Evolutionary conservation across 2,797 vertebrate genomes (phyloP), one percentile per base, ranked within the genome.

Genomic region (Myotis myotis): DNA sequence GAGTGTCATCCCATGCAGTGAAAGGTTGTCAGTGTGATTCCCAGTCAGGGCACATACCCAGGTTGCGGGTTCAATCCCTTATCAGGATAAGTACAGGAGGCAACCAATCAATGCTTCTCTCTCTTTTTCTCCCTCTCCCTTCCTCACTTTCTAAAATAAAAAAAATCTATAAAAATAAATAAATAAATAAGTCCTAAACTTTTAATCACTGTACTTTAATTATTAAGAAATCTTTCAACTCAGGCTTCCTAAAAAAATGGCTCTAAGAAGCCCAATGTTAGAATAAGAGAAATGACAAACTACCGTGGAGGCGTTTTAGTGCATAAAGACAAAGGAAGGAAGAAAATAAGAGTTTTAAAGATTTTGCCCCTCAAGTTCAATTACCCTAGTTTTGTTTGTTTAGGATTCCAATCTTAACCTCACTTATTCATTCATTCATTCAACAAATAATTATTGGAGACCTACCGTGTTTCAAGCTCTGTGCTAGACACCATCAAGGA

Each of bases 191-290:
- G 8, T 16, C 15, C 41, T 91, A 80, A 78, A 0, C 5, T 16
- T 68, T 60, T 88, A 71, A 89, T 2, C 12, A 9, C 6, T 44
- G 4, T 74, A 22, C 16, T 36, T 95, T 83, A 68, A 91, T 83
- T 90, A 82, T 44, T n/a, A 91, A 92, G 82, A 94, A 90, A 72
- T 66, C 64, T 78, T 74, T 91, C n/a, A 38, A n/a, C 53, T 33
- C 53, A 93, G 20, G 1, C 17, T 88, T 23, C 8, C 38, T 47
- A 12, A 66, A 75, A 38, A 60, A 87, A 36, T 13, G 38, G 15
- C 8, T 82, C 8, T 85, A 75, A 74, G 36, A 91, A 64, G 25
- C 4, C 49, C 70, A 92, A 5, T 70, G 19, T 68, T 80, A 76
- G 33, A 88, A 66, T 60, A 95, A 87, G 60, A 33, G 60, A 89